phyloP scores from a whole-genome alignment of 2,797 vertebrate genomes.

The Choloepus didactylus region DNA sequence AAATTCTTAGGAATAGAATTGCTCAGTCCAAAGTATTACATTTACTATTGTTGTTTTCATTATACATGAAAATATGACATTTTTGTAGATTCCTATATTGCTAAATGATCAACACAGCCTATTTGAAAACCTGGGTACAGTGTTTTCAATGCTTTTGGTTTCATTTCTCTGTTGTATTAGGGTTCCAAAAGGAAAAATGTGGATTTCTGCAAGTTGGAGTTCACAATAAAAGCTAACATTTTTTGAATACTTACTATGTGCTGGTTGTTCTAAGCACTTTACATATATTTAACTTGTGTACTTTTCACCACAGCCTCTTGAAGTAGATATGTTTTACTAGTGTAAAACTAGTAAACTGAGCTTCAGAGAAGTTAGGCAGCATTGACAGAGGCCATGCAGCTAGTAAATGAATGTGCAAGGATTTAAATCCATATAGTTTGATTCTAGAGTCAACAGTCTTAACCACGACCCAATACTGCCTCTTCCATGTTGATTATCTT shows the following conservation, averaged over 20 bases:
- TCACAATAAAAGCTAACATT: neutral
- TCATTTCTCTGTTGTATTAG: constrained; percentile 6
- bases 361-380: neutral
- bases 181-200: constrained; percentile 12
- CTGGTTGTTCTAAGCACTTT: neutral
- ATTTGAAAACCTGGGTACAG: neutral
- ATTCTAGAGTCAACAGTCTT: neutral
- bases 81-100: neutral
- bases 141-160: constrained; percentile 42
- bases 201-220: constrained; percentile 55
- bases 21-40: neutral
- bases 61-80: neutral
- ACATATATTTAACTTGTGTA: neutral
- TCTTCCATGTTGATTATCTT: neutral
- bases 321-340: constrained; percentile 28
- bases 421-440: constrained; percentile 33
- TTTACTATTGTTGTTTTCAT: neutral
- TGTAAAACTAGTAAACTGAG: neutral
- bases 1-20: neutral
- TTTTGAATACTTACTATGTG: neutral
- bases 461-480: neutral
- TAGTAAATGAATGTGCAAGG: neutral
- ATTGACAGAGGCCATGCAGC: neutral
- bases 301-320: constrained; percentile 8
- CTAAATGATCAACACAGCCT: neutral